These are phyloP conservation scores for Anguilla megastoma DNA, from an alignment of 2,797 vertebrate species.

Conservation along the genomic window DNA sequence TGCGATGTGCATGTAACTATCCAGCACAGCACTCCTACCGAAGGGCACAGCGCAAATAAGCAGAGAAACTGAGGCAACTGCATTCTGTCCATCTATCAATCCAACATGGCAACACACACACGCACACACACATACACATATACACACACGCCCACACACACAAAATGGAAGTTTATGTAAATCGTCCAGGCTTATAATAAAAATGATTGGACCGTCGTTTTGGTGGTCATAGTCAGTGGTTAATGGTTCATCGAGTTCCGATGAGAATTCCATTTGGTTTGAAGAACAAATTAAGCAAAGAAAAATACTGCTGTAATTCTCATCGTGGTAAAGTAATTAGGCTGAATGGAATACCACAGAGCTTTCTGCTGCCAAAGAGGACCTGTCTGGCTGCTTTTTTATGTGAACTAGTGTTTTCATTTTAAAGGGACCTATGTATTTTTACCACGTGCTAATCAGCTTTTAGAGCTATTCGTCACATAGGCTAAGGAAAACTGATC, in stretches of 20 bases:
- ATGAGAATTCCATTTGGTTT: neutral
- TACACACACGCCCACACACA: conserved; percentile 50
- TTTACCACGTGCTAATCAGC: neutral
- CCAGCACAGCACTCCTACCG: neutral
- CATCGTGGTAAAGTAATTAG: neutral
- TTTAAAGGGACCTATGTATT: neutral
- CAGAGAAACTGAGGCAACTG: neutral
- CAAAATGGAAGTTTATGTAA: conserved; percentile 48
- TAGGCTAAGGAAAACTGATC: neutral
- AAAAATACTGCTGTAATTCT: neutral
- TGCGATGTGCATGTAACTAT: conserved; percentile 50
- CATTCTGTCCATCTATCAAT: conserved; percentile 41
- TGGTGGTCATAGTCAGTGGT: conserved; percentile 53
- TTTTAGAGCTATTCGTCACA: neutral
- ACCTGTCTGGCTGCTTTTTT: neutral
- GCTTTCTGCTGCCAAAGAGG: neutral
- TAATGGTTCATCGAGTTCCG: conserved; percentile 59
- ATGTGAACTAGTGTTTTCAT: neutral
- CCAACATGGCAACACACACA: conserved; percentile 42
- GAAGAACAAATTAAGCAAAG: neutral
- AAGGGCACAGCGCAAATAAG: conserved; percentile 7
- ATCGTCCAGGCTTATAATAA: conserved; percentile 61
- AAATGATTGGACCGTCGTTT: conserved; percentile 59
- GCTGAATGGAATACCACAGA: neutral
- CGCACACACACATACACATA: conserved; percentile 47